A percentile compares a stretch with the other conserved stretches of the same genome.
Conservation (phyloP, 2,113 vertebrate species). For the Cololabis saira region DNA sequence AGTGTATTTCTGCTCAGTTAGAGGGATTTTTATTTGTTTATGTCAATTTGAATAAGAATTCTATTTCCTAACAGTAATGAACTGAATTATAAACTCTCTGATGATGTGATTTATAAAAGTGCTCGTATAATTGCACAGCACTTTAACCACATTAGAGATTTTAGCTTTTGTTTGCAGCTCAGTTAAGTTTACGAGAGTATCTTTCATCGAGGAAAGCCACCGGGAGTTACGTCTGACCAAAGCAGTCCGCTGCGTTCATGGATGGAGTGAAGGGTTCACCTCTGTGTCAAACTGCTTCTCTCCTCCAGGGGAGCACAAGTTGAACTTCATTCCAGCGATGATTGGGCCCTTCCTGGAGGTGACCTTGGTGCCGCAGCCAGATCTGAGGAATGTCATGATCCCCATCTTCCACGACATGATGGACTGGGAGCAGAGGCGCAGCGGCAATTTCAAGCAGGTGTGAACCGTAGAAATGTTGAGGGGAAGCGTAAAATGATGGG, state of each 20-base stretch:
- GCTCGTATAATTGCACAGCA: too few species aligned
- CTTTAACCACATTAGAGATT: constrained; percentile 1
- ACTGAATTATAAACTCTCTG: too few species aligned
- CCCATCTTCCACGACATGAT: constrained; percentile 99
- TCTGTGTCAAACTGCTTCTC: constrained; percentile 8
- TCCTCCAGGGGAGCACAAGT: constrained; percentile 92
- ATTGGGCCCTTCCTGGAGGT: constrained; percentile 98
- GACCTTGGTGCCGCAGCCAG: constrained; percentile 96
- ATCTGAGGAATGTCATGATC: constrained; percentile 98
- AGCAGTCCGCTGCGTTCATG: background rate
- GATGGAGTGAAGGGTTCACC: constrained; percentile 6
- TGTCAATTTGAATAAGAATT: too few species aligned
- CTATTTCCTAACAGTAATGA: too few species aligned
- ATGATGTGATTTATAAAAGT: too few species aligned
- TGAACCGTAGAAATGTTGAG: background rate
- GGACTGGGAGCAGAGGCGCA: constrained; percentile 98
- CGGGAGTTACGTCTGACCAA: constrained; percentile 18
- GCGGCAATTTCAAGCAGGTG: constrained; percentile 98
- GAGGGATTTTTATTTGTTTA: too few species aligned
- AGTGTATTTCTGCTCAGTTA: too few species aligned
- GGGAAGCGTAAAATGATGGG: too few species aligned
- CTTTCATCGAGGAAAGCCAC: background rate
- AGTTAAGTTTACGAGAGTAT: background rate
- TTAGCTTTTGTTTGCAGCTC: background rate
- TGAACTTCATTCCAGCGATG: constrained; percentile 98